phyloP scores from a whole-genome alignment of 2,113 vertebrate species.

The Orthonyx spaldingii region DNA sequence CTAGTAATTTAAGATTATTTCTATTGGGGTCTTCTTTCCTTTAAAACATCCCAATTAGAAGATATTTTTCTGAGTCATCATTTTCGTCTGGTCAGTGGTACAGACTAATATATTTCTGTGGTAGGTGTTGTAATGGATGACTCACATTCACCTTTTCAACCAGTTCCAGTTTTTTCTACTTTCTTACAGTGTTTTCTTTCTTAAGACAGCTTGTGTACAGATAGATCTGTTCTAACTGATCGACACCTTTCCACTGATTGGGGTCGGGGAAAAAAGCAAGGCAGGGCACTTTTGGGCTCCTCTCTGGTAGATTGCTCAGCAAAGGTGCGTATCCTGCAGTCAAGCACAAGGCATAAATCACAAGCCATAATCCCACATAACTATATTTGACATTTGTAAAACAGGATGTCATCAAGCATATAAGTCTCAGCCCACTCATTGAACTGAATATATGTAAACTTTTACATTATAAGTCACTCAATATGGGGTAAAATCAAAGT shows the following conservation, averaged over 20 bases:
- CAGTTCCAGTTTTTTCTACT: neutral
- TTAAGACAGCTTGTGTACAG: neutral
- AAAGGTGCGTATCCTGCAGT: neutral
- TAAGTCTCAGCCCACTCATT: neutral
- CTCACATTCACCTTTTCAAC: neutral
- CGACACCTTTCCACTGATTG: accelerated
- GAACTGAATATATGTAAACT: neutral
- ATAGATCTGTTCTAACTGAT: neutral
- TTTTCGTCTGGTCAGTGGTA: neutral
- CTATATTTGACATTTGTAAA: neutral
- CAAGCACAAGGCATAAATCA: neutral
- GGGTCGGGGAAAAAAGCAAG: neutral
- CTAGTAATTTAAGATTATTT: neutral
- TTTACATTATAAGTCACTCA: neutral
- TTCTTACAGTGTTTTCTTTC: neutral
- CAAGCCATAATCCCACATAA: neutral
- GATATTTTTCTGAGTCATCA: neutral
- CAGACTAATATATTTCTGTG: neutral
- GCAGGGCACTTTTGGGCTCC: neutral
- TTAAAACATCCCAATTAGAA: neutral
- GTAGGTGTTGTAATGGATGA: neutral
- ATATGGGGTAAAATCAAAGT: neutral
- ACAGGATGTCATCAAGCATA: neutral
- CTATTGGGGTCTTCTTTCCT: accelerated
- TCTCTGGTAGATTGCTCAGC: neutral